phyloP scores from a whole-genome alignment of 2,797 vertebrate genomes.

The Oreonectes daqikongensis region DNA sequence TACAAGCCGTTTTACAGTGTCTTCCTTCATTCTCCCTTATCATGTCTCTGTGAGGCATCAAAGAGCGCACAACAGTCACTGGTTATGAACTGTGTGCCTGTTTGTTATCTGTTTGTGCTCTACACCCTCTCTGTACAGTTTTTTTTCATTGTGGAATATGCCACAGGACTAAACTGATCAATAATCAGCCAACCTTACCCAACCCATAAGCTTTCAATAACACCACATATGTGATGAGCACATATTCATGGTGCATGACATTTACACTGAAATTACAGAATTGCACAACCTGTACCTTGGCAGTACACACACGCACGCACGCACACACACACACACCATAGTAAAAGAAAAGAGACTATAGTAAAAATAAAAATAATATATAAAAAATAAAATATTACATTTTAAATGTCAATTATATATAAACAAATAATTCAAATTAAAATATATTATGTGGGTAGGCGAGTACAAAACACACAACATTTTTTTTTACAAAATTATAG shows the following conservation, averaged over 20 bases:
- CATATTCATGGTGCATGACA: not conserved
- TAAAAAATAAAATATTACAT: too few relatives aligned
- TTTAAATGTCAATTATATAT: too few relatives aligned
- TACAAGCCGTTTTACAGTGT: conserved; percentile 47
- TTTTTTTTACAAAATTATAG: too few relatives aligned
- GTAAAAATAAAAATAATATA: too few relatives aligned
- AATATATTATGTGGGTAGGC: too few relatives aligned
- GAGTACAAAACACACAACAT: too few relatives aligned
- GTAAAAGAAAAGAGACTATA: too few relatives aligned
- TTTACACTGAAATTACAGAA: not conserved
- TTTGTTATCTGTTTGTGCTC: not conserved
- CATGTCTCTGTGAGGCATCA: not conserved
- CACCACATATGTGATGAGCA: not conserved
- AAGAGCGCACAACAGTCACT: not conserved
- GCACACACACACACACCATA: too few relatives aligned
- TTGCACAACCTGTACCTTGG: not conserved
- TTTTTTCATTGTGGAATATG: not conserved
- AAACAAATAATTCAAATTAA: too few relatives aligned
- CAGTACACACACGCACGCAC: too few relatives aligned
- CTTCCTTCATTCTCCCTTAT: not conserved
- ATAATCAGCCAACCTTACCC: too few relatives aligned
- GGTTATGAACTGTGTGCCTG: not conserved
- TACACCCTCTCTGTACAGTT: not conserved
- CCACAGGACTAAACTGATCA: not conserved
- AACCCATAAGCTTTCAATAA: conserved; percentile 4